phyloP scores from a whole-genome alignment of 2,888 invertebrate genomes.

The Frankliniella intonsa region DNA sequence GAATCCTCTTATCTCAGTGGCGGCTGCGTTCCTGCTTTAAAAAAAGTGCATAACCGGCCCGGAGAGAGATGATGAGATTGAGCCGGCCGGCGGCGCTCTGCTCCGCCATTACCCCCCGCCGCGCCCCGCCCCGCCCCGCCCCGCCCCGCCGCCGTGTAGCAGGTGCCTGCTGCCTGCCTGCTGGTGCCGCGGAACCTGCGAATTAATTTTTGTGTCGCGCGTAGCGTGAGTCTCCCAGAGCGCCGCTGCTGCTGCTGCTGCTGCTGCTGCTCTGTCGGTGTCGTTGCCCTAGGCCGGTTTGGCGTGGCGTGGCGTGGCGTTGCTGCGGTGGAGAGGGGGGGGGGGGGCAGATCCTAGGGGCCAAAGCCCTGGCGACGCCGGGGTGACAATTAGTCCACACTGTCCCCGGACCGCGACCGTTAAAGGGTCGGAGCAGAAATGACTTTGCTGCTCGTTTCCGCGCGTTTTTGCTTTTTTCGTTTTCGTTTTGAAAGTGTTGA shows the following conservation, averaged over 20 bases:
- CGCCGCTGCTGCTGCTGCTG: background rate
- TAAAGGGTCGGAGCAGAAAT: background rate
- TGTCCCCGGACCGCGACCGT: background rate
- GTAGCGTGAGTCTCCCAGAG: background rate
- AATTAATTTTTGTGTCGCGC: constrained; percentile 3
- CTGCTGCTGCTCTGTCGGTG: background rate
- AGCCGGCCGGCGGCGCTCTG: background rate
- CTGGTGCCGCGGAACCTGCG: background rate
- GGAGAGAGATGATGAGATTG: background rate
- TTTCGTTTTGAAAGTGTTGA: background rate
- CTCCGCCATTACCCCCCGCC: background rate
- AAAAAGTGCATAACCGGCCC: too few relatives aligned
- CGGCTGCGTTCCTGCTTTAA: too few relatives aligned
- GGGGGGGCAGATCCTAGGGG: background rate
- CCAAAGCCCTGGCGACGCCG: background rate
- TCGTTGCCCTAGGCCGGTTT: constrained; percentile 23
- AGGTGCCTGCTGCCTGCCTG: background rate
- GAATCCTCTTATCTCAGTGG: too few relatives aligned
- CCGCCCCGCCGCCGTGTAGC: background rate
- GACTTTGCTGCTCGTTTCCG: background rate
- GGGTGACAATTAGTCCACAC: background rate
- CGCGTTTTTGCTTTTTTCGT: background rate
- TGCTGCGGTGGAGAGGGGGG: background rate
- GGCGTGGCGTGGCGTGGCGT: background rate
- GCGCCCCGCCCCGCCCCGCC: background rate